These are phyloP conservation scores for Lasioglossum lativentre DNA, from an alignment of 2,888 invertebrate genomes.

Conservation along the genomic window DNA sequence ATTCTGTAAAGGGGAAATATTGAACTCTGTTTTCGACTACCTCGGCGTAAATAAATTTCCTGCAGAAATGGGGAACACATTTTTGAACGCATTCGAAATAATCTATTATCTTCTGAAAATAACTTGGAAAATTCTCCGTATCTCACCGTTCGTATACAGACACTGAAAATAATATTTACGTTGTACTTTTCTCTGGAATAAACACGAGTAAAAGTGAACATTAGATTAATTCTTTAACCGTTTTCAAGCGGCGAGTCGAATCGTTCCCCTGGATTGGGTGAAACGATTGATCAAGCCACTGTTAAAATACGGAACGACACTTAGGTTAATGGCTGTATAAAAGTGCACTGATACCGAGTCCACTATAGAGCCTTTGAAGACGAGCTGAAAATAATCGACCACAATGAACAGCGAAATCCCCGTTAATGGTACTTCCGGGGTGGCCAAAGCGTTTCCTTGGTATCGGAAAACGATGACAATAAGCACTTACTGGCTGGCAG, in stretches of 20 bases:
- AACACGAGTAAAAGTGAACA: not conserved
- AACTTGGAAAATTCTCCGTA: not conserved
- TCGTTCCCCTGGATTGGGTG: not conserved
- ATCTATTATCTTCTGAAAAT: not conserved
- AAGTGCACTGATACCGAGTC: conserved; percentile 1
- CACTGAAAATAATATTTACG: not conserved
- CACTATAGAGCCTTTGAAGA: not conserved
- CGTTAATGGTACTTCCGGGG: not conserved
- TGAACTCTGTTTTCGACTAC: not conserved
- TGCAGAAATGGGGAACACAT: not conserved
- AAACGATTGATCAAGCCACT: not conserved
- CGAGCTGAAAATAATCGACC: conserved; percentile 8
- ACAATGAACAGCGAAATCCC: conserved; percentile 2
- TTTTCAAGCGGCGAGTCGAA: not conserved
- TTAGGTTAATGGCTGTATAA: not conserved
- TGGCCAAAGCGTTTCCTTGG: conserved; percentile 1
- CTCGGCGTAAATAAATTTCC: not conserved
- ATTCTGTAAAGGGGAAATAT: not conserved
- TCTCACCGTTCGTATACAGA: not conserved
- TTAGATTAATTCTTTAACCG: not conserved
- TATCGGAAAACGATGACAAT: conserved; percentile 27
- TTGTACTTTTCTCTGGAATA: not conserved
- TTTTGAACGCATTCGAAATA: not conserved
- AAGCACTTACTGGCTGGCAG: conserved; percentile 9
- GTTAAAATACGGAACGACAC: not conserved